phyloP scores from a whole-genome alignment of 2,797 vertebrate species.

The Microcaecilia unicolor region DNA sequence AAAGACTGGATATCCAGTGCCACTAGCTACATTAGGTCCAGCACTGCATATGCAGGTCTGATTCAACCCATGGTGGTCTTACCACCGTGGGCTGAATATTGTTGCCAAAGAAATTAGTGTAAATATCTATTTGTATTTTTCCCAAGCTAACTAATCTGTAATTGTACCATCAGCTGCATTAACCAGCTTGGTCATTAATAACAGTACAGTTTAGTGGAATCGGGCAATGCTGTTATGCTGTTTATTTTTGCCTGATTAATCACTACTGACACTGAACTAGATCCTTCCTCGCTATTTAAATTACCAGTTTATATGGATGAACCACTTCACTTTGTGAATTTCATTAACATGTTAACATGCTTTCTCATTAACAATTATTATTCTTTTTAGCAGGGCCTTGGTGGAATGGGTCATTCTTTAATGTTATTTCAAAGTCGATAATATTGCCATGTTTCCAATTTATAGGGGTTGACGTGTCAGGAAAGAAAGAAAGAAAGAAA shows the following conservation, averaged over 20 bases:
- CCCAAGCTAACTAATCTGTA: slow-evolving; percentile 54
- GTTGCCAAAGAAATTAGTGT: slow-evolving; percentile 27
- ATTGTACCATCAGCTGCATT: slow-evolving; percentile 59
- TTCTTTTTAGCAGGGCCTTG: slow-evolving; percentile 44
- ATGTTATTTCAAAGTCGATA: too few relatives aligned
- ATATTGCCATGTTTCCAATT: too few relatives aligned
- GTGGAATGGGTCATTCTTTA: too few relatives aligned
- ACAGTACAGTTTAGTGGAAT: slow-evolving; percentile 53
- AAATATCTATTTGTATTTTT: slow-evolving; percentile 19
- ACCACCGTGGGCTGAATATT: too few relatives aligned
- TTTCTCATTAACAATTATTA: slow-evolving; percentile 45
- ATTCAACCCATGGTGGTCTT: too few relatives aligned
- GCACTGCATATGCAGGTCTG: too few relatives aligned
- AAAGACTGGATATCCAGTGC: too few relatives aligned
- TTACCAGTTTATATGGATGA: slow-evolving; percentile 83
- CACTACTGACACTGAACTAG: slow-evolving; percentile 82
- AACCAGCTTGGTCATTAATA: slow-evolving; percentile 55
- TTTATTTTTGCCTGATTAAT: slow-evolving; percentile 85
- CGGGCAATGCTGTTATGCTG: too few relatives aligned
- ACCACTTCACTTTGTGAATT: slow-evolving; percentile 65
- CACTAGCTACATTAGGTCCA: too few relatives aligned
- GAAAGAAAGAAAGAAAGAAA: too few relatives aligned
- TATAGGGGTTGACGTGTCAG: too few relatives aligned
- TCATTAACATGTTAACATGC: slow-evolving; percentile 79
- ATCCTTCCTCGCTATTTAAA: slow-evolving; percentile 92